Conservation (phyloP, 2,888 invertebrate genomes). For the Eilema depressum region DNA sequence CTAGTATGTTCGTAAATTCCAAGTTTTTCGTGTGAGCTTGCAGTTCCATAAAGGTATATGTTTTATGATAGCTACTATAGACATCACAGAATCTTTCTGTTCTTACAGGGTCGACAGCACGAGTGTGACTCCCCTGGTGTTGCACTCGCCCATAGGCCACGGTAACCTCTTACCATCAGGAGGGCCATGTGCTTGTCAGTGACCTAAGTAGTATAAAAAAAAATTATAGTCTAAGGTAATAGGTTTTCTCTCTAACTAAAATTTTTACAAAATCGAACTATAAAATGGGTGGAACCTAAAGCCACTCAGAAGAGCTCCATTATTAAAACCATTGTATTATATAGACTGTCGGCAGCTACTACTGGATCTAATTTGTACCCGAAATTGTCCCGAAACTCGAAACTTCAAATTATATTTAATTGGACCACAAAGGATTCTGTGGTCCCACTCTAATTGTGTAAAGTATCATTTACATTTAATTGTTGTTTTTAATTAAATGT, state of each 20-base stretch:
- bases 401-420: conserved; percentile 47
- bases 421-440: conserved; percentile 45
- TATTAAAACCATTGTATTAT: conserved; percentile 14
- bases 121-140: too few relatives aligned
- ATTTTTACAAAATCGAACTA: neutral
- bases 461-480: conserved; percentile 46
- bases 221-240: too few relatives aligned
- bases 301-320: neutral
- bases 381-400: conserved; percentile 43
- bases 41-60: too few relatives aligned
- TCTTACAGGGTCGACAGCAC: too few relatives aligned
- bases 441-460: conserved; percentile 27
- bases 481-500: conserved; percentile 25
- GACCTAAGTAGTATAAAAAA: too few relatives aligned
- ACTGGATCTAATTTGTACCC: conserved; percentile 29
- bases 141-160: too few relatives aligned
- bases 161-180: too few relatives aligned
- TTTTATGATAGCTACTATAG: too few relatives aligned
- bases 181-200: too few relatives aligned
- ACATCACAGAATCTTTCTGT: too few relatives aligned
- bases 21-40: too few relatives aligned
- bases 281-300: neutral
- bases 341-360: neutral
- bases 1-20: too few relatives aligned
- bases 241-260: neutral